phyloP scores from a whole-genome alignment of 1,140 invertebrate species.

The Ostrea denselamellosa region DNA sequence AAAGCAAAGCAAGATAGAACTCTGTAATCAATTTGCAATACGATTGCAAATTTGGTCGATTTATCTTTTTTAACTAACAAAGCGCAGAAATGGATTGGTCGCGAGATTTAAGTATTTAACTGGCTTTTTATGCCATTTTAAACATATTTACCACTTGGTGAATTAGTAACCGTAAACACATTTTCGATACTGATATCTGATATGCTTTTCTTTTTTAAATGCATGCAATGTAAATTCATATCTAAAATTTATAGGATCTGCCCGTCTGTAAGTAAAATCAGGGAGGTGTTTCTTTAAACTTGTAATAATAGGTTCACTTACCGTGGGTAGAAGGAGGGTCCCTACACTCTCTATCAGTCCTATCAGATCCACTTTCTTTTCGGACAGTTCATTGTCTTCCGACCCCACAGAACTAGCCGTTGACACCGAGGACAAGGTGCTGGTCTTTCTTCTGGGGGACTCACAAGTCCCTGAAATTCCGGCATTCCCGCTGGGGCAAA shows the following conservation, averaged over 20 bases:
- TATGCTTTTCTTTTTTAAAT: not conserved
- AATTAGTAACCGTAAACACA: not conserved
- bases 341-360: slow-evolving; percentile 70
- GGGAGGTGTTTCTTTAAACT: too few species aligned
- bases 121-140: not conserved
- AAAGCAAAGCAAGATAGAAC: not conserved
- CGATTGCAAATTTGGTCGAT: not conserved
- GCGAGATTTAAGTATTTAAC: not conserved
- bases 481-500: not conserved
- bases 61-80: not conserved
- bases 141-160: not conserved
- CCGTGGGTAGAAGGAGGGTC: slow-evolving; percentile 68
- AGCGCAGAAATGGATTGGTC: not conserved
- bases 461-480: not conserved
- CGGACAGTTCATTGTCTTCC: slow-evolving; percentile 52
- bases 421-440: not conserved
- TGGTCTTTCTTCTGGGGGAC: slow-evolving; percentile 31
- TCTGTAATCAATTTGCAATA: not conserved
- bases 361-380: slow-evolving; percentile 64
- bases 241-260: too few species aligned
- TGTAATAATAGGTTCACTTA: slow-evolving; percentile 56
- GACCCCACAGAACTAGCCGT: slow-evolving; percentile 31
- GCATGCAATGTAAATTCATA: not conserved
- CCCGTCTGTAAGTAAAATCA: too few species aligned
- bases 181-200: not conserved